Evolutionary conservation across 2,113 vertebrate genomes (phyloP).

Genomic region (Ornithorhynchus anatinus): DNA sequence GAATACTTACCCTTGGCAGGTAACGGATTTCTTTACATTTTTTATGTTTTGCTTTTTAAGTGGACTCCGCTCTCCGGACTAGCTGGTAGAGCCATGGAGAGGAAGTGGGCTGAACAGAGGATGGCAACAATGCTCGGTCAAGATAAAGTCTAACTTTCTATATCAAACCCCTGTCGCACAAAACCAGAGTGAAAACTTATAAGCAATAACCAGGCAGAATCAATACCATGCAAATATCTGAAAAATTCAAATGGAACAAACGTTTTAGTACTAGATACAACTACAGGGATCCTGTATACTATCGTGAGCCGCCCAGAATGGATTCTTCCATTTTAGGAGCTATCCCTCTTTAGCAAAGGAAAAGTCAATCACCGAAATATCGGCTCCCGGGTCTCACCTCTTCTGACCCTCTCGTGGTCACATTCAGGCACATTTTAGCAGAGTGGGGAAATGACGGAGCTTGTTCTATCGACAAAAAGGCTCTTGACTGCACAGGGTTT

Average conservation of each 20-base stretch:
- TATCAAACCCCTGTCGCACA: neutral
- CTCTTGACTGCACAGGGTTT: neutral
- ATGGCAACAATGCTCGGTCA: neutral
- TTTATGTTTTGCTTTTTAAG: neutral
- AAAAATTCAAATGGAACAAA: neutral
- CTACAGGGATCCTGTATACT: constrained; percentile 30
- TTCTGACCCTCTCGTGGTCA: neutral
- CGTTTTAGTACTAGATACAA: neutral
- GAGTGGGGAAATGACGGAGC: neutral
- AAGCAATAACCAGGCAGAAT: neutral
- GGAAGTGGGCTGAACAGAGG: fast-evolving
- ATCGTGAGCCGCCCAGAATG: constrained; percentile 23
- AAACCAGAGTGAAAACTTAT: neutral
- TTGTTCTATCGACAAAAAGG: neutral
- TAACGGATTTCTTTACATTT: neutral
- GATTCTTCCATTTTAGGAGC: neutral
- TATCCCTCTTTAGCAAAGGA: neutral
- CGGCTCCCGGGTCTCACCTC: neutral
- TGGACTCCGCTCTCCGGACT: neutral
- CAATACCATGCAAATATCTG: neutral
- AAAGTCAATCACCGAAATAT: neutral
- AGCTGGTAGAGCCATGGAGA: neutral
- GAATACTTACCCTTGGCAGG: neutral
- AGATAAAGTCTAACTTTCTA: neutral
- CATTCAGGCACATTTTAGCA: neutral